Base-by-base conservation (phyloP, 2,797 vertebrate species). In the Capromys pilorides region DNA sequence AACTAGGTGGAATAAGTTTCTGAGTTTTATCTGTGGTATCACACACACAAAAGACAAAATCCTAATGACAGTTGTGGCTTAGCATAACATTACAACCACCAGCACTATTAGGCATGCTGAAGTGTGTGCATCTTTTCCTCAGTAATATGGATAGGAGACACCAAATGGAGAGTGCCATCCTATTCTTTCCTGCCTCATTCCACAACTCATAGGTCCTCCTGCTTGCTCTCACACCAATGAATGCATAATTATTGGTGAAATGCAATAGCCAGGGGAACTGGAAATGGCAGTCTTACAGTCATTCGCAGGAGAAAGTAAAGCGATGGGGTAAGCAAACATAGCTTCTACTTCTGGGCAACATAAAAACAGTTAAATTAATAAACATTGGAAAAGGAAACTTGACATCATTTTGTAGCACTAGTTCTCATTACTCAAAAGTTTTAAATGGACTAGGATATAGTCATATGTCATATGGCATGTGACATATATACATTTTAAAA, bases 381-480 rank as follows among this genome's bases (percentile, higher is more conserved):
- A 66, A 41, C 19, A 41, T 41, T 90, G 82, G 36, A 41, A 94
- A 86, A 83, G 21, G 31, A 88, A 84, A 71, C n/a, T 87, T 39
- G 45, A 45, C 33, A 33, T 8, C 41, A 94, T 66, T 78, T 16
- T 88, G 64, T 66, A 96, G 91, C 66, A 97, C 59, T 82, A 91
- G 84, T 95, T 95, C 75, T 93, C 49, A 80, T 95, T 86, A 79
- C 54, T 64, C 77, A 95, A n/a, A 33, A 49, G 88, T 93, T 97
- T 90, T 26, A 94, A 71, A 87, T 39, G 66, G 14, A 75, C 10
- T 84, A 78, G 5, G 96, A 87, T 64, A 85, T 95, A 94, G 78
- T 82, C 39, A 0, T 51, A 10, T 61, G 7, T 36, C 28, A 0
- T 16, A 18, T 61, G 1, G 45, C 5, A 41, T 33, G 8, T 26